These are phyloP conservation scores for Caretta caretta DNA, from an alignment of 2,113 vertebrate species.

Conservation along the genomic window DNA sequence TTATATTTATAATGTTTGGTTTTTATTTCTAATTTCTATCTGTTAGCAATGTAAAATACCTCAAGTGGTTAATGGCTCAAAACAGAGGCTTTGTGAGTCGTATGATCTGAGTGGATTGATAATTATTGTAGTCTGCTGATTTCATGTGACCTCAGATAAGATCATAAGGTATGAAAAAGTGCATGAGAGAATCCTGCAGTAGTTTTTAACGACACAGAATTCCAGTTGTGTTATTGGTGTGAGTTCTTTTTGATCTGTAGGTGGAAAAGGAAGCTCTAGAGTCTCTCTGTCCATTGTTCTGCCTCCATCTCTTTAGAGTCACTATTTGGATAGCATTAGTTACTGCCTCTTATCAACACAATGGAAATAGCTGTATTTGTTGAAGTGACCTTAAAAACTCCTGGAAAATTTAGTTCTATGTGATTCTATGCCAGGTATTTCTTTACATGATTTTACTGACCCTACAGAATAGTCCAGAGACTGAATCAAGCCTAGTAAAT, in stretches of 20 bases:
- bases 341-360: background rate
- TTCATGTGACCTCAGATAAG: constrained; percentile 65
- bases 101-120: constrained; percentile 67
- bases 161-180: constrained; percentile 47
- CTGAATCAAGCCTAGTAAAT: background rate
- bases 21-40: constrained; percentile 6
- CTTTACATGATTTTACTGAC: background rate
- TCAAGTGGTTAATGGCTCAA: constrained; percentile 57
- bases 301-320: background rate
- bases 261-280: background rate
- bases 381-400: background rate
- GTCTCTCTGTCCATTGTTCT: background rate
- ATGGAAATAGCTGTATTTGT: background rate
- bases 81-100: constrained; percentile 63
- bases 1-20: background rate
- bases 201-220: constrained; percentile 8
- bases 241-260: background rate
- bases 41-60: constrained; percentile 38
- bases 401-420: rapidly evolving
- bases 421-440: background rate
- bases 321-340: rapidly evolving
- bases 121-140: constrained; percentile 69
- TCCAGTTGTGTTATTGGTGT: background rate
- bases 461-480: background rate
- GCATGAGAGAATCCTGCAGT: constrained; percentile 14